Conservation (phyloP, 2,797 vertebrate genomes). For the Rhabdophis nuchalis region DNA sequence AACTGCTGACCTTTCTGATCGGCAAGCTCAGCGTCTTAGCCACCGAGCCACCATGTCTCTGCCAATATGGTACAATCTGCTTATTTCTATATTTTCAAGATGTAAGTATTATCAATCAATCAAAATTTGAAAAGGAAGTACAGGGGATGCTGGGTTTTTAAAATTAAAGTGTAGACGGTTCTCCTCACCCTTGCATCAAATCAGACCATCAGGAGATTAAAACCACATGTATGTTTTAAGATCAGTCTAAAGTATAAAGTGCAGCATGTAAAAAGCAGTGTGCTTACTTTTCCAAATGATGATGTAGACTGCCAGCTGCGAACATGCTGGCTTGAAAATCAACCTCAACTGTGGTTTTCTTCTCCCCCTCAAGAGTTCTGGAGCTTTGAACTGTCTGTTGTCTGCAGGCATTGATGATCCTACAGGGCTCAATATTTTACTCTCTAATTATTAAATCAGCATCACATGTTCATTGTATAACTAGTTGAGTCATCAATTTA, state of each 20-base stretch:
- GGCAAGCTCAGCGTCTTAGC: no score
- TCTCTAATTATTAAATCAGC: not conserved
- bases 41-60: no score
- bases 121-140: not conserved
- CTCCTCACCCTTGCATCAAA: not conserved
- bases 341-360: not conserved
- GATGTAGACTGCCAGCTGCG: conserved; percentile 29
- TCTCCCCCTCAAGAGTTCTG: no score
- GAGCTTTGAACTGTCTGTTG: not conserved
- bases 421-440: not conserved
- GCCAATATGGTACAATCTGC: not conserved
- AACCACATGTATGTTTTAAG: conserved; percentile 27
- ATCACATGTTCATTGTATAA: not conserved
- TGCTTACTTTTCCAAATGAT: conserved; percentile 14
- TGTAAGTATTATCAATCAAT: not conserved
- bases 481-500: no score
- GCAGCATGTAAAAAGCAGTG: not conserved
- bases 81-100: not conserved
- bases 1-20: no score
- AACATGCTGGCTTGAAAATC: conserved; percentile 20
- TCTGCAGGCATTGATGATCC: not conserved
- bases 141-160: not conserved
- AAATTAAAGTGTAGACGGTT: not conserved
- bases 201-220: not conserved
- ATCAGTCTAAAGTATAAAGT: conserved; percentile 26